Conservation (phyloP, 2,888 invertebrate species). For the Aspidiotus destructor region DNA sequence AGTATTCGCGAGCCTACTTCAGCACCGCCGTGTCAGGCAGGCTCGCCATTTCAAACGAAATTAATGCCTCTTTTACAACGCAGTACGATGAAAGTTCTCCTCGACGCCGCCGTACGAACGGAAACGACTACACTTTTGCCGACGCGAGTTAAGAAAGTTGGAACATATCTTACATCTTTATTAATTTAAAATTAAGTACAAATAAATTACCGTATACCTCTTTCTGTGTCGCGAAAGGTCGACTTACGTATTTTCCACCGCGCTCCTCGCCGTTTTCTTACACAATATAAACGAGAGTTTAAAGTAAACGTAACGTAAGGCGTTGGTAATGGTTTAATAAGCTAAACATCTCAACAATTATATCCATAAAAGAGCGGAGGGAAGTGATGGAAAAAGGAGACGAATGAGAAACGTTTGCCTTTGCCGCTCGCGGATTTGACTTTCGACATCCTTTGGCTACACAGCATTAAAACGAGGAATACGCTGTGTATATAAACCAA, state of each 20-base stretch:
- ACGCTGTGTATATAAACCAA: not conserved
- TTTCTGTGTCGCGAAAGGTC: conserved; percentile 8
- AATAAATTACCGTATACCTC: conserved; percentile 18
- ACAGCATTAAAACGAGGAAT: too few species aligned
- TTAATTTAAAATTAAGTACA: conserved; percentile 26
- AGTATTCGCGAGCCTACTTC: too few species aligned
- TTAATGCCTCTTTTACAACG: too few species aligned
- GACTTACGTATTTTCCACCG: conserved; percentile 11
- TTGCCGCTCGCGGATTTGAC: not conserved
- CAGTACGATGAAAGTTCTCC: not conserved
- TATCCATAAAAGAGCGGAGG: not conserved
- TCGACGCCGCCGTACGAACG: not conserved
- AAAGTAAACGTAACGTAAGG: conserved; percentile 28
- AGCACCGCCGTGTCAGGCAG: too few species aligned
- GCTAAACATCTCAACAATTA: conserved; percentile 29
- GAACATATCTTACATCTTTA: conserved; percentile 29
- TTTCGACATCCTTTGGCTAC: too few species aligned
- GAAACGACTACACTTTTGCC: conserved; percentile 8
- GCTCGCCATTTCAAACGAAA: too few species aligned
- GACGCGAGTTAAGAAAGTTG: conserved; percentile 19
- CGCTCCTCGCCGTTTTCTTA: conserved; percentile 11
- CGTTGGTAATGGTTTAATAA: conserved; percentile 28
- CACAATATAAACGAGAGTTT: conserved; percentile 7
- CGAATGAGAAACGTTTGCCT: not conserved
- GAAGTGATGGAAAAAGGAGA: not conserved